phyloP scores from a whole-genome alignment of 2,113 vertebrate species.

The Lasiurus cinereus region DNA sequence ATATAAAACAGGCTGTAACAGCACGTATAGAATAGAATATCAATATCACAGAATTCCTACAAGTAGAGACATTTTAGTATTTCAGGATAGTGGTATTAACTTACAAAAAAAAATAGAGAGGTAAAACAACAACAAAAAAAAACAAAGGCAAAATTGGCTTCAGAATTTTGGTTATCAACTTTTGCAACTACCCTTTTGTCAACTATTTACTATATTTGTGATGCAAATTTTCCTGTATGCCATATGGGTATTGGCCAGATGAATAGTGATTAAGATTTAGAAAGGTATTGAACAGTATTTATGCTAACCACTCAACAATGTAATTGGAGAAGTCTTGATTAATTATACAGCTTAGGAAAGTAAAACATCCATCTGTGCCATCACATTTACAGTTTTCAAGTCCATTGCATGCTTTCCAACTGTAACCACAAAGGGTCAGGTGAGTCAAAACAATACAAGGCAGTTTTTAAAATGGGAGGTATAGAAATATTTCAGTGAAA shows the following conservation, averaged over 20 bases:
- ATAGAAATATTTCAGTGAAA: neutral
- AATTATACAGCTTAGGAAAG: slow-evolving; percentile 46
- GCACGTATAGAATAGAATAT: neutral
- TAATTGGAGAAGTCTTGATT: slow-evolving; percentile 60
- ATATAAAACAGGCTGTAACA: neutral
- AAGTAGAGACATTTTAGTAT: neutral
- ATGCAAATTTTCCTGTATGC: neutral
- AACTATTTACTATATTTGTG: neutral
- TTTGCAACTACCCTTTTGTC: neutral
- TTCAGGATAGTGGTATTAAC: neutral
- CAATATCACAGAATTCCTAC: neutral
- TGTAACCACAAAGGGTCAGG: neutral
- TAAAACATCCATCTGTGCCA: slow-evolving; percentile 11
- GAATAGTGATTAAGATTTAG: slow-evolving; percentile 62
- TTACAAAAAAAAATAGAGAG: slow-evolving; percentile 2
- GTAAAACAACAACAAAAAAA: neutral
- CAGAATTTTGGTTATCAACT: neutral
- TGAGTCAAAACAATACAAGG: neutral
- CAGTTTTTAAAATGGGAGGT: neutral
- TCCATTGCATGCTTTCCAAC: neutral
- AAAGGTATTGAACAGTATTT: slow-evolving; percentile 62
- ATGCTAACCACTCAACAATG: slow-evolving; percentile 42
- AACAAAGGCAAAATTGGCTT: neutral
- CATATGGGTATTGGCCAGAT: slow-evolving; percentile 37
- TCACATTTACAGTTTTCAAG: neutral